Base-by-base conservation (phyloP, 2,113 vertebrate genomes). In the Misgurnus anguillicaudatus region DNA sequence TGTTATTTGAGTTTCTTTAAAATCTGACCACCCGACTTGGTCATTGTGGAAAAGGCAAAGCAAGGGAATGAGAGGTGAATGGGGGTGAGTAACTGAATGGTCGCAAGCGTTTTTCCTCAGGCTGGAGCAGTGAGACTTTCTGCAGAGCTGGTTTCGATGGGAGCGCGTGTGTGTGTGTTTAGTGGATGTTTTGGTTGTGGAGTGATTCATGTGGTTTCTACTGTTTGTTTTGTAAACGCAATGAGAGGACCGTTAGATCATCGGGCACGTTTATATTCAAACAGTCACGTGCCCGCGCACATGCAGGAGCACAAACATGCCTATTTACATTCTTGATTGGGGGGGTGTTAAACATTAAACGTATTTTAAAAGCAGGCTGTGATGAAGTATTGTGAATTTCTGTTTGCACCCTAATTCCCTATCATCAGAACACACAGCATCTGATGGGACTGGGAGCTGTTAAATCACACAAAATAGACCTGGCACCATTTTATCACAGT, bases 181-280 rank as follows among this genome's bases (percentile, higher is more conserved):
- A 57, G 6, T 57, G 53, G 6, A 57, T 57, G n/a, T 57, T 57
- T 57, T 57, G 53, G 53, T 57, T 57, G n/a, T n/a, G 53, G 53
- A 57, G 53, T n/a, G 53, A 57, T 19, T 57, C 53, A 57, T n/a
- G 53, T 19, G 53, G 53, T 57, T 57, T 57, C 2, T 17, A 57
- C 6, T 57, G 53, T 57, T 57, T 57, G 53, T 57, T 57, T 57
- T 57, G 6, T 57, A 57, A 57, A 19, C 31, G 19, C 53, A 53
- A 11, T 19, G 73, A 62, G 31, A 7, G 19, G 57, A 69, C 79
- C 1, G 14, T 84, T 74, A 69, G 21, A 78, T 84, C 82, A 80
- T 84, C 77, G 60, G 57, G 62, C 45, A 21, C 78, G 63, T 80
- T 84, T 84, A 77, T 65, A 57, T 84, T 80, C 45, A 80, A 83